These are phyloP conservation scores for Meloidogyne chitwoodi DNA, from an alignment of 1,140 invertebrate genomes.

Conservation along the genomic window DNA sequence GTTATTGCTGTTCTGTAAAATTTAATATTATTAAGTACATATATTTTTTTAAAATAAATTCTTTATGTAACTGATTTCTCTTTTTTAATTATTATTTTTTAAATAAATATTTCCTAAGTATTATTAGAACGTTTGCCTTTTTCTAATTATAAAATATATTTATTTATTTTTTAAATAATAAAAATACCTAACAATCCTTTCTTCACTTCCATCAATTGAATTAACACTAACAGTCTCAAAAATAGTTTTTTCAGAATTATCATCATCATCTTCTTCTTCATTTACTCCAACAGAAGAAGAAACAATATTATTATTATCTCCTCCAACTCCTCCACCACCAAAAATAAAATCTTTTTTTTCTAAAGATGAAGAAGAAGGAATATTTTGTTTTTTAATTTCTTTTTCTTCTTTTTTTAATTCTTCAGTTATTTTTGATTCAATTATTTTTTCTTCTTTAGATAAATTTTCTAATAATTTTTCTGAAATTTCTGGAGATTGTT, in stretches of 20 bases:
- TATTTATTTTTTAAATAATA: background rate
- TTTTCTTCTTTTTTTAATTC: background rate
- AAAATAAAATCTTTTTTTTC: background rate
- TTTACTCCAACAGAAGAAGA: background rate
- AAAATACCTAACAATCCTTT: background rate
- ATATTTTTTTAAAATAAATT: background rate
- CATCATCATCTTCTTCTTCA: background rate
- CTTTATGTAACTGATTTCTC: too few species aligned
- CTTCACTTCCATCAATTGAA: background rate
- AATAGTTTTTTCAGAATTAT: background rate
- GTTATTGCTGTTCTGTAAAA: conserved; percentile 49
- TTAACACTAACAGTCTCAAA: background rate
- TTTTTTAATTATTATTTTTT: too few species aligned
- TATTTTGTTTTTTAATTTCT: background rate
- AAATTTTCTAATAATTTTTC: background rate
- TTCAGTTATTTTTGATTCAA: background rate
- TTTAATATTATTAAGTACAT: too few species aligned
- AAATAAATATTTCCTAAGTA: too few species aligned
- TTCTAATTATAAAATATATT: too few species aligned
- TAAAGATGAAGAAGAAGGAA: background rate
- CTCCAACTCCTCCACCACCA: background rate
- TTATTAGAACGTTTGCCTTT: too few species aligned
- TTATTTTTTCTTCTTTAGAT: background rate
- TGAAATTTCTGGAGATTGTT: background rate
- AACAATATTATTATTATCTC: background rate